Evolutionary conservation across 1,140 invertebrate genomes (phyloP), one percentile per base, ranked within the genome.

Genomic region (Sinella curviseta): DNA sequence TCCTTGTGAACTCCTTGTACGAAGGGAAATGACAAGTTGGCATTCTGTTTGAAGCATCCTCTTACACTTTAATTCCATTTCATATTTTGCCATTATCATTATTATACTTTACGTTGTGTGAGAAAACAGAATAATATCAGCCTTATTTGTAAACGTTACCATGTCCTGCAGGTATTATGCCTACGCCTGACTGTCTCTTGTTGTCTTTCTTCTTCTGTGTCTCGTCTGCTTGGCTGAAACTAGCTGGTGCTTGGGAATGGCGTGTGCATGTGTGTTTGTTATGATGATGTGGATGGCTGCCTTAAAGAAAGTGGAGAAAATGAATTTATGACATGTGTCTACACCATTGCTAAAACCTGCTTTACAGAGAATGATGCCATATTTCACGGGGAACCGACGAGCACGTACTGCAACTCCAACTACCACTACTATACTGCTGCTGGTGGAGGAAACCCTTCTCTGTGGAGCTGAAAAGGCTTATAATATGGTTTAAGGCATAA

Each of bases 281-380:
- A n/a, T n/a, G n/a, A n/a, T n/a, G 39, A 48, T 12, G 20, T 48
- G 39, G 39, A 48, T 20, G 39, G 20, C 39, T 48, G 39, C 39
- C 57, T 60, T 12, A 14, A 26, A 60, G 57, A 17, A 60, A 60
- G 28, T 12, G n/a, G 31, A 33, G 30, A 33, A 70, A 70, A 70
- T 70, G 65, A 70, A 70, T 70, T 70, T 70, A 70, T 70, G 65
- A 17, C 65, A 70, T 70, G 65, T 31, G 65, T 70, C 65, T 70
- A 31, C 28, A 70, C 3, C 31, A 8, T n/a, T 70, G 65, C 65
- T 70, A 70, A 70, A 70, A 30, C 65, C 31, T 70, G 65, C 65
- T 33, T 70, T 70, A 2, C 12, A 24, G 3, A 70, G 65, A 70
- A 33, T 70, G 65, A 70, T 70, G 65, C 65, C 26, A 70, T 70